Conservation (phyloP, 1,140 invertebrate species). For the Zaprionus africanus region DNA sequence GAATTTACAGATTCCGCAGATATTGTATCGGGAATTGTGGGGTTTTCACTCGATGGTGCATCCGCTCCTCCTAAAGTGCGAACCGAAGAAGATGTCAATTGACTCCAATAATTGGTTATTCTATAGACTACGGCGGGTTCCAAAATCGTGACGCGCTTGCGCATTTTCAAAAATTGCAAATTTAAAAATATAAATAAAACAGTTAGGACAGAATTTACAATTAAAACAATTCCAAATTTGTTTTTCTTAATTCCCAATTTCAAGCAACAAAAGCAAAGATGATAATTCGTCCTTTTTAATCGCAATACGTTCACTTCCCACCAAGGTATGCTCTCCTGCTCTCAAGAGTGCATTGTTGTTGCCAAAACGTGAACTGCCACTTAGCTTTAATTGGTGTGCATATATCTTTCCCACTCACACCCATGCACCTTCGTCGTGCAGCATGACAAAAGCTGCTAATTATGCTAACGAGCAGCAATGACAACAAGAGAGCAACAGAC, state of each 20-base stretch:
- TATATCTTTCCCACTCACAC: background rate
- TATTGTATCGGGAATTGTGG: no score
- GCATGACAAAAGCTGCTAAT: background rate
- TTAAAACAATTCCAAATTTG: background rate
- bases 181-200: background rate
- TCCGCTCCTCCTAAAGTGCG: background rate
- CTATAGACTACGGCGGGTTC: background rate
- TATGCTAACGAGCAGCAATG: background rate
- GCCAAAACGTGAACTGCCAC: no score
- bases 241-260: background rate
- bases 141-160: constrained; percentile 37
- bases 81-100: background rate
- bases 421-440: background rate
- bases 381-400: no score
- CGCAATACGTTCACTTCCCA: background rate
- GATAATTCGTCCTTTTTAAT: background rate
- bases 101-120: background rate
- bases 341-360: background rate
- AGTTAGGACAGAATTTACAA: background rate
- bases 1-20: background rate
- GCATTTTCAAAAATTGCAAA: constrained; percentile 53
- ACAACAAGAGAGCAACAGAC: background rate
- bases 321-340: background rate
- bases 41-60: background rate
- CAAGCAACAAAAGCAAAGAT: background rate